phyloP scores from a whole-genome alignment of 2,113 vertebrate genomes.

The Aegithalos caudatus region DNA sequence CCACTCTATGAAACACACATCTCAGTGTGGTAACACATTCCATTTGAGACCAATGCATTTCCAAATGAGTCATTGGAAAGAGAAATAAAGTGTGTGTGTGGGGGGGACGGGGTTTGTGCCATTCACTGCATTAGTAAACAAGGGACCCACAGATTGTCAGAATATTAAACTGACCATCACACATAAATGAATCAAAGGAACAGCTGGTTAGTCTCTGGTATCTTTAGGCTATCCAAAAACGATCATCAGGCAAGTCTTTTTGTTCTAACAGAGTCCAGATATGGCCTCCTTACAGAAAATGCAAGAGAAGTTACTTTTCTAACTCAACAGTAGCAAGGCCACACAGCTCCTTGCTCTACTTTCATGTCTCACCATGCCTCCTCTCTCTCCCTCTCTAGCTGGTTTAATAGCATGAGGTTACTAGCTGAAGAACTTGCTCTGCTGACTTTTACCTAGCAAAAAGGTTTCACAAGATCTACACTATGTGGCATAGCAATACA shows the following conservation, averaged over 20 bases:
- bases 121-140: background rate
- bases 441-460: background rate
- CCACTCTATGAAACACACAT: background rate
- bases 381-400: background rate
- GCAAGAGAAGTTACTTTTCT: background rate
- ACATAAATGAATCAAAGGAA: background rate
- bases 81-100: rapidly evolving
- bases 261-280: background rate
- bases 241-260: background rate
- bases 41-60: background rate
- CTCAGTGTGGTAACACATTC: too few relatives aligned
- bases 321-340: background rate
- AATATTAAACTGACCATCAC: background rate
- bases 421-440: background rate
- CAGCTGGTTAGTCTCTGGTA: background rate
- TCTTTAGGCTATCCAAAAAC: background rate
- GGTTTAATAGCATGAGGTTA: background rate
- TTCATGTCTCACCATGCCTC: background rate
- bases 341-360: background rate
- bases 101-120: too few relatives aligned
- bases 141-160: background rate
- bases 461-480: background rate
- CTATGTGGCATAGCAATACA: background rate
- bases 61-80: background rate
- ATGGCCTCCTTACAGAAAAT: background rate